Evolutionary conservation across 2,797 vertebrate genomes (phyloP), one percentile per base, ranked within the genome.

Genomic region (Cryptoblepharus egeriae): DNA sequence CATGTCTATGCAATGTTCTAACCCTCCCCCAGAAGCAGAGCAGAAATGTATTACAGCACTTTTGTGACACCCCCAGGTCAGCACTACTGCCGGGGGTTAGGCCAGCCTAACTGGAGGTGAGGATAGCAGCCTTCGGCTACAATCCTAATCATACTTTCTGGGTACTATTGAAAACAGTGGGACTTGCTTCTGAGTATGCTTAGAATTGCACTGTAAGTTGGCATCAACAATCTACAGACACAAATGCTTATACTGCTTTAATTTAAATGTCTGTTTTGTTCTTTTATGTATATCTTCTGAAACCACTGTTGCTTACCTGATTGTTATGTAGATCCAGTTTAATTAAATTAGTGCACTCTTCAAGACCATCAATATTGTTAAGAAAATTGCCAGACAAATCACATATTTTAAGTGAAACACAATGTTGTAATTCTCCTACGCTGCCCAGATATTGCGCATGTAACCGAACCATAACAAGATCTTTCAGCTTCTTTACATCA

Each of bases 321-420:
- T 93, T 94, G 71, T 93, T 93, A 88, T 91, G 93, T 11, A 96
- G 93, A 91, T 96, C 95, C 88, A 96, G 87, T 90, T 96, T 96
- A 37, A 96, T 77, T 83, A 96, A 89, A 88, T 90, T 87, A 45
- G 76, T 82, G 83, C 94, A 96, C 61, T 26, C 80, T 20, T 86
- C 79, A 64, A 96, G 91, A 42, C 93, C 90, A 70, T 79, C 76
- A 45, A 95, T 95, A 78, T 87, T 86, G n/a, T 87, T 92, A 71
- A 95, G 24, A 10, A 93, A 94, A 90, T 95, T 96, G 65, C 94
- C 90, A 61, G 94, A 90, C 79, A 96, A 75, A 67, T 93, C 90
- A 77, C 93, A 93, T 69, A 95, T 88, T 87, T 65, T 92, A 52
- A 96, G 91, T 45, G 93, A 93, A 70, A 85, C 74, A 79, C 92